Conservation (phyloP, 1,140 invertebrate genomes). For the Scaptomyza montana region DNA sequence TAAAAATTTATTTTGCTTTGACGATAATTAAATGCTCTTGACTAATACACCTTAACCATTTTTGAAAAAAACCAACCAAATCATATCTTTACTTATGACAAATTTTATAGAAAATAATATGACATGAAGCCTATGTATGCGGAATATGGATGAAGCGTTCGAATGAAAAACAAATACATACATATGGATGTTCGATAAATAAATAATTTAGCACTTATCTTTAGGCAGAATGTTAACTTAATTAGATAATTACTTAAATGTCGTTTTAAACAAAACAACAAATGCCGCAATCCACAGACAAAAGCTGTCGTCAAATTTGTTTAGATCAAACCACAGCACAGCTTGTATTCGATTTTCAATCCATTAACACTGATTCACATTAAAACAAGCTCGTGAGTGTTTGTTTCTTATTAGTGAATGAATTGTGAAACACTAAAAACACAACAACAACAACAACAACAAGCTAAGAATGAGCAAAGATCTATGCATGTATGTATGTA, state of each 20-base stretch:
- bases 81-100: neutral
- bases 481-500: too few relatives aligned
- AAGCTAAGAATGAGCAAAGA: constrained; percentile 16
- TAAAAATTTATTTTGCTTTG: neutral
- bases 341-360: constrained; percentile 33
- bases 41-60: neutral
- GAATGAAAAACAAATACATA: constrained; percentile 12
- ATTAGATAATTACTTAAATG: constrained; percentile 83
- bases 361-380: constrained; percentile 40
- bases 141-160: constrained; percentile 12
- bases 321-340: constrained; percentile 12
- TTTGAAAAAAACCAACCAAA: neutral
- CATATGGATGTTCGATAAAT: constrained; percentile 65
- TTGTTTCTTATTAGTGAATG: constrained; percentile 61
- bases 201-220: constrained; percentile 82
- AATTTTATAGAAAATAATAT: neutral
- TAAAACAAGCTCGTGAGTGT: constrained; percentile 2
- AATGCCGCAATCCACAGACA: constrained; percentile 47
- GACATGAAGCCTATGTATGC: neutral
- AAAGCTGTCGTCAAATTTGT: constrained; percentile 63
- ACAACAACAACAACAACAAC: constrained; percentile 31
- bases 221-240: constrained; percentile 83
- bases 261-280: constrained; percentile 76
- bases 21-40: constrained; percentile 13
- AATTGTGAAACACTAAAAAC: constrained; percentile 21